A percentile compares a stretch with the other conserved stretches of the same genome.
Evolutionary conservation across 2,888 invertebrate species (phyloP).

Genomic region (Sesia apiformis): DNA sequence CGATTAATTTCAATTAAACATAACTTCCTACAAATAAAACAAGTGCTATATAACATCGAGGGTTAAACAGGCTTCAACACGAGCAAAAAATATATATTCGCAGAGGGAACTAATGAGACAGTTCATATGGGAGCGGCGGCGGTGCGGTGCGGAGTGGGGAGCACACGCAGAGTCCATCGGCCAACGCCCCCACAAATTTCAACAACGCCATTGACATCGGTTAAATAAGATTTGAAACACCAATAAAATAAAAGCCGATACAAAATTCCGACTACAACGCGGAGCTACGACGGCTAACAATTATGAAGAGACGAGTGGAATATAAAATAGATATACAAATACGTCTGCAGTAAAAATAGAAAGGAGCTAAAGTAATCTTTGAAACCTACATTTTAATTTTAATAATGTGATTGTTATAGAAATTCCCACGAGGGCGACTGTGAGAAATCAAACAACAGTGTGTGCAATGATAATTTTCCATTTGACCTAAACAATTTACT

Average conservation of each 20-base stretch:
- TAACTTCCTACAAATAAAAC: constrained; percentile 41
- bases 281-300: not conserved
- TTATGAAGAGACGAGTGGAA: constrained; percentile 10
- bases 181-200: constrained; percentile 46
- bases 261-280: not conserved
- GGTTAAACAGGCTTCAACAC: constrained; percentile 33
- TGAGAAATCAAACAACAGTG: constrained; percentile 6
- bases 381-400: not conserved
- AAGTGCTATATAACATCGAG: constrained; percentile 34
- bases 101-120: constrained; percentile 48
- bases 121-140: constrained; percentile 34
- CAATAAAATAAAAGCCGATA: constrained; percentile 18
- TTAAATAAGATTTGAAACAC: constrained; percentile 39
- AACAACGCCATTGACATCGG: constrained; percentile 31
- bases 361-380: constrained; percentile 1
- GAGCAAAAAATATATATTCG: constrained; percentile 42
- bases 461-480: constrained; percentile 10
- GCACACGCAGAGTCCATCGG: constrained; percentile 34
- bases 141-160: constrained; percentile 9
- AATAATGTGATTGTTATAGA: not conserved
- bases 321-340: constrained; percentile 9
- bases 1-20: constrained; percentile 42
- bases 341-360: not conserved
- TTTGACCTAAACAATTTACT: constrained; percentile 10
- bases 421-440: constrained; percentile 6